These are phyloP conservation scores for Mohoua ochrocephala DNA, from an alignment of 2,113 vertebrate species.

Conservation along the genomic window DNA sequence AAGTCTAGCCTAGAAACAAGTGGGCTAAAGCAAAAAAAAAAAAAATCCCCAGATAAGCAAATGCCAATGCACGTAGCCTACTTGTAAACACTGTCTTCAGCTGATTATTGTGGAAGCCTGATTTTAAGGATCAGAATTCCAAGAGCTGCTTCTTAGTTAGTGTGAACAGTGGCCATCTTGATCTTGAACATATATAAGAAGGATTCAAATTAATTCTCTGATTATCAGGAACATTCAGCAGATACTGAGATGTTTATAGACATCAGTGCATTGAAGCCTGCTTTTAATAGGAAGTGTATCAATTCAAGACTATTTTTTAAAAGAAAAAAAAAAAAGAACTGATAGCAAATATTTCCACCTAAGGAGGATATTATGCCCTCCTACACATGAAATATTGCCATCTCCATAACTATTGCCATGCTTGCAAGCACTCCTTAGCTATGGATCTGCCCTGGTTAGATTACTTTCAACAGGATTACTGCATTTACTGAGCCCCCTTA, in stretches of 20 bases:
- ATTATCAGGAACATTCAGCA: not conserved
- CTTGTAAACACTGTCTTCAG: not conserved
- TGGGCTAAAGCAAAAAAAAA: not conserved
- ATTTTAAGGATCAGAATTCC: not conserved
- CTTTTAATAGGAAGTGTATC: not conserved
- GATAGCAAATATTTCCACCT: not conserved
- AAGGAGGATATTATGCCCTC: not conserved
- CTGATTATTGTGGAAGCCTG: not conserved
- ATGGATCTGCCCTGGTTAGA: slow-evolving; percentile 57
- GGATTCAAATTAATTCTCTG: not conserved
- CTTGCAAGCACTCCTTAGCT: slow-evolving; percentile 36
- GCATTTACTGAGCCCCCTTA: slow-evolving; percentile 70
- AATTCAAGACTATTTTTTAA: not conserved
- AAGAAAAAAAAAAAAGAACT: not conserved
- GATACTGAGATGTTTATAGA: not conserved
- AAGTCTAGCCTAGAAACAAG: not conserved
- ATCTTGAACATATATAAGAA: not conserved
- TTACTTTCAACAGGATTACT: slow-evolving; percentile 73
- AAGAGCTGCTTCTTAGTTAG: not conserved
- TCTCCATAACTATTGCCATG: not conserved
- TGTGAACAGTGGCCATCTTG: not conserved
- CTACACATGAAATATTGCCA: not conserved
- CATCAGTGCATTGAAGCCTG: not conserved
- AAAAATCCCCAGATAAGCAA: not conserved
- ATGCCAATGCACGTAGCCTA: not conserved